A percentile compares a stretch with the other conserved stretches of the same genome.
Conservation (phyloP, 2,113 vertebrate species). For the Rousettus leschenaultii region DNA sequence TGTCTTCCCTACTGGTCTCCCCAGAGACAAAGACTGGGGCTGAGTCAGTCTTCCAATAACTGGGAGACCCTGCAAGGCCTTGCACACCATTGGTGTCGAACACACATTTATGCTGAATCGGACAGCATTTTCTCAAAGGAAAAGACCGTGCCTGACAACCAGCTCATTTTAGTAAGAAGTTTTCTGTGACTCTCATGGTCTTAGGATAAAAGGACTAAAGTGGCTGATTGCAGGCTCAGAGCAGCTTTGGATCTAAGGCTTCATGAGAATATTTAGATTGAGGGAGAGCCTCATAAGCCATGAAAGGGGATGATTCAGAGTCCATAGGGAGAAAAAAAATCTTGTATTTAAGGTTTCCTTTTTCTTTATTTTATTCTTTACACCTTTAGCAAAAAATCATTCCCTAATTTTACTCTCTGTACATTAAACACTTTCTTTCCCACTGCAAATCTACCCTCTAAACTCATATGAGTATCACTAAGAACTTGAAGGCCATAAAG, state of each 20-base stretch:
- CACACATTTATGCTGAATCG: background rate
- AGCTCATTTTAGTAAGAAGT: background rate
- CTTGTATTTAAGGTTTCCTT: background rate
- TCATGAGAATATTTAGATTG: background rate
- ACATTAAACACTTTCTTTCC: background rate
- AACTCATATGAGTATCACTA: background rate
- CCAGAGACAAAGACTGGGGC: background rate
- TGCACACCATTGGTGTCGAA: background rate
- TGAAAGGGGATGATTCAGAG: background rate
- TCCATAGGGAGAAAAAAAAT: background rate
- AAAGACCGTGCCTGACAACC: background rate
- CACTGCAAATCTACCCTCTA: background rate
- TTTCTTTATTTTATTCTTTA: conserved; percentile 17
- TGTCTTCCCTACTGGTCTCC: background rate
- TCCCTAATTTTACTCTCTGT: background rate
- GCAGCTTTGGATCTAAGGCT: background rate
- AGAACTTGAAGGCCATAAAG: background rate
- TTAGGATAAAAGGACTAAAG: background rate
- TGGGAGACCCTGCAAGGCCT: background rate
- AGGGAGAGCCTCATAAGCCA: background rate
- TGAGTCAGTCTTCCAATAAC: accelerated
- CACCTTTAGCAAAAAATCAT: background rate
- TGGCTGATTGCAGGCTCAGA: background rate
- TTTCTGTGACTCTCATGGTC: background rate
- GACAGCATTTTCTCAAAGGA: background rate